Evolutionary conservation across 2,797 vertebrate genomes (phyloP).

Genomic region (Pangasius djambal): DNA sequence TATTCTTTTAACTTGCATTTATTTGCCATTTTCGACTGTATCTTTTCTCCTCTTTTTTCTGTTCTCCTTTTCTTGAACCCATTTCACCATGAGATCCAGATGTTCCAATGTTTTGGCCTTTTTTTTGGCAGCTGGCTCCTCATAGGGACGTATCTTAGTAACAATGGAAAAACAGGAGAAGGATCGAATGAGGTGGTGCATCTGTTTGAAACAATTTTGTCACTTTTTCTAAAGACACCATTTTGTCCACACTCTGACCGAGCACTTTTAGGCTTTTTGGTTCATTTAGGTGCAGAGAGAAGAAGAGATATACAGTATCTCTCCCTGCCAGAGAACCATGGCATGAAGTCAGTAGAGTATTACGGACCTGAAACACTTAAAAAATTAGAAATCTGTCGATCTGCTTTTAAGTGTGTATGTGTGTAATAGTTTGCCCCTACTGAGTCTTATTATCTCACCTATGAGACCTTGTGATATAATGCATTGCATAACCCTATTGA

Average conservation of each 20-base stretch:
- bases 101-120: constrained; percentile 60
- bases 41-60: constrained; percentile 10
- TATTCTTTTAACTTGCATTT: background rate
- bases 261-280: background rate
- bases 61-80: constrained; percentile 29
- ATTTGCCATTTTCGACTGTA: background rate
- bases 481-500: background rate
- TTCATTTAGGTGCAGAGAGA: background rate
- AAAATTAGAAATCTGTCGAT: background rate
- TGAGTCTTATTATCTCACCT: background rate
- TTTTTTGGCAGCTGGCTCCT: constrained; percentile 63
- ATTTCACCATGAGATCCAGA: constrained; percentile 67
- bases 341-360: background rate
- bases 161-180: constrained; percentile 65
- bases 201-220: constrained; percentile 36
- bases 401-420: background rate
- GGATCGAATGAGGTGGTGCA: constrained; percentile 46
- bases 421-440: too few species aligned
- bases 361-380: background rate
- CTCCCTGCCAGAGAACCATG: background rate
- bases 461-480: background rate
- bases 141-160: constrained; percentile 66
- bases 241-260: background rate
- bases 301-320: background rate
- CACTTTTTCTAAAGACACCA: background rate